phyloP scores from a whole-genome alignment of 2,113 vertebrate species.

The Tor tambroides region DNA sequence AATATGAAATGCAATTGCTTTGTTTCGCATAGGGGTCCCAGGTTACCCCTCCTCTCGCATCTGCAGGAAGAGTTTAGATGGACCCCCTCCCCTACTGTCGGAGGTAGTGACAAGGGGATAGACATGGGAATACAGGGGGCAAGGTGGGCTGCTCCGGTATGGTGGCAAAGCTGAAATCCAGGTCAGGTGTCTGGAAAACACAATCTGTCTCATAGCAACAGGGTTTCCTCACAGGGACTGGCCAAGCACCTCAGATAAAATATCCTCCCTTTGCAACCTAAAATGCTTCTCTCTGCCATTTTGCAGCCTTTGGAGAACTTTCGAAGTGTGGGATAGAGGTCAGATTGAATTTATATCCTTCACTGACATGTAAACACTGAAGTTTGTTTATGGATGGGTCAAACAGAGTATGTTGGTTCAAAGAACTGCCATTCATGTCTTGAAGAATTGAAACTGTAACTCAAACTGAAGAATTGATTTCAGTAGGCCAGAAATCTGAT shows the following conservation, averaged over 20 bases:
- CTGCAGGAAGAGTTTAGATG: constrained; percentile 36
- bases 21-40: constrained; percentile 76
- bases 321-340: background rate
- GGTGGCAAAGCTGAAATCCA: constrained; percentile 28
- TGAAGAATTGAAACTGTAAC: background rate
- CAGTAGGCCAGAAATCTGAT: background rate
- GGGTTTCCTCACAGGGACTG: constrained; percentile 33
- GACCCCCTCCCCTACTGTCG: background rate
- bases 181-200: constrained; percentile 50
- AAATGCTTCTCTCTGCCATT: constrained; percentile 8
- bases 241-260: background rate
- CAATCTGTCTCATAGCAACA: constrained; percentile 48
- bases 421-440: background rate
- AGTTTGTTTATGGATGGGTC: background rate
- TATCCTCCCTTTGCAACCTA: background rate
- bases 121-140: constrained; percentile 40
- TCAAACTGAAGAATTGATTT: background rate
- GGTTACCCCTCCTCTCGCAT: constrained; percentile 57
- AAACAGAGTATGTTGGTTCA: background rate
- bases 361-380: background rate
- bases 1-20: constrained; percentile 81
- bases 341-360: background rate
- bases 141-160: constrained; percentile 12
- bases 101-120: constrained; percentile 19
- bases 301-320: background rate